A percentile compares a stretch with the other conserved stretches of the same genome.
Conservation (phyloP, 2,797 vertebrate genomes). For the Danio tinwini region DNA sequence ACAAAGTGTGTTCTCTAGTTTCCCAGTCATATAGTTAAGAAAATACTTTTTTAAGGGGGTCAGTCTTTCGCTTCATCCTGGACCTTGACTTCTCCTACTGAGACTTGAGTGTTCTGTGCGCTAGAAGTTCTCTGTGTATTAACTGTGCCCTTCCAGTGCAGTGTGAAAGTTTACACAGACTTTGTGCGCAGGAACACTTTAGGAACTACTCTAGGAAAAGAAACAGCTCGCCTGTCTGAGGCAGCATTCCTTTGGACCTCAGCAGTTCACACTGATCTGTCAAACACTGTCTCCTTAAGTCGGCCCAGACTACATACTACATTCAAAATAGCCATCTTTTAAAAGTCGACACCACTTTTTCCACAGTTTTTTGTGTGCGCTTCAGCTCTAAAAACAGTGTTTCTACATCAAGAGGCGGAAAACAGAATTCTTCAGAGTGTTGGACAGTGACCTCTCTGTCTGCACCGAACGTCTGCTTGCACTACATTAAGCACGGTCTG, state of each 20-base stretch:
- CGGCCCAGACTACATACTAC: constrained; percentile 59
- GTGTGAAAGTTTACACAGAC: constrained; percentile 74
- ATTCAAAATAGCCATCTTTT: constrained; percentile 17
- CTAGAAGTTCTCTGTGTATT: constrained; percentile 42
- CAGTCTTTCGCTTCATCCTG: background rate
- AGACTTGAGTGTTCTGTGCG: constrained; percentile 27
- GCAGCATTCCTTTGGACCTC: constrained; percentile 63
- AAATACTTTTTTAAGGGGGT: constrained; percentile 26
- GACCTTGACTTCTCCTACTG: background rate
- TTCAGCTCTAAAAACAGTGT: constrained; percentile 26
- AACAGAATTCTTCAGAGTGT: constrained; percentile 9
- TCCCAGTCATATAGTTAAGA: constrained; percentile 4
- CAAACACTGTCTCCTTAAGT: constrained; percentile 59
- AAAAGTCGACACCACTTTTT: background rate
- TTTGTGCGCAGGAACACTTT: constrained; percentile 45
- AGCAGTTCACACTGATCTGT: constrained; percentile 61
- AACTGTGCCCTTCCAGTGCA: constrained; percentile 58
- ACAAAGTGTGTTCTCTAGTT: constrained; percentile 17
- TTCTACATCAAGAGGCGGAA: constrained; percentile 2
- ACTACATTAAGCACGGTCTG: constrained; percentile 41
- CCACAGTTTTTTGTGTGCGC: background rate
- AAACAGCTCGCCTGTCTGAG: constrained; percentile 16
- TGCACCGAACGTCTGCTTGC: constrained; percentile 6
- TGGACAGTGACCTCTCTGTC: constrained; percentile 42
- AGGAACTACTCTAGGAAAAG: constrained; percentile 40